Evolutionary conservation across 2,888 invertebrate genomes (phyloP), one percentile per base, ranked within the genome.

Genomic region (Atrina japonica): DNA sequence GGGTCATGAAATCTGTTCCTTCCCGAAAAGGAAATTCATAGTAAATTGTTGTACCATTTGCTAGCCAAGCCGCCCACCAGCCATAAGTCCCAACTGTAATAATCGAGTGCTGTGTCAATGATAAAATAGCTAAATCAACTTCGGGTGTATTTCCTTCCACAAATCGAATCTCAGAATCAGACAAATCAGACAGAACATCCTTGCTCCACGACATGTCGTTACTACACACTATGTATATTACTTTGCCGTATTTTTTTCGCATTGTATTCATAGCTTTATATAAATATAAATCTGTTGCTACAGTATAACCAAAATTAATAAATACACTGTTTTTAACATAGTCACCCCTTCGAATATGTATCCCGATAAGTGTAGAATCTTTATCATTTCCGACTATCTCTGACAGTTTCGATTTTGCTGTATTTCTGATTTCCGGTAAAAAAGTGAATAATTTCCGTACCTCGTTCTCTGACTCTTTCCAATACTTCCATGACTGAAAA

Each of bases 401-500:
- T 11, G 16, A 9, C n/a, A 66, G 25, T 18, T 50, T 6, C 9
- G 25, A 1, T 25, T 59, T 11, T 11, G 66, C 59, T 27, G 21
- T 41, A 1, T 41, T 11, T 59, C 14, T 25, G n/a, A 66, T 50
- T 16, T 50, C 2, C 3, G 23, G 40, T 41, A 50, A 23, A 29
- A 66, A 66, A 2, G n/a, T 43, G 40, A 66, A 66, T 7, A 50
- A 6, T 40, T 47, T 56, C 16, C 50, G 30, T 5, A 66, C 25
- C 16, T 59, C 59, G 9, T 18, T 25, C 40, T 66, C 66, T 14
- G 58, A 47, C 7, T 49, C 30, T 50, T 47, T 59, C 27, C 49
- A 59, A 29, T 66, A 66, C 50, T 41, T 59, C 66, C 66, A 66
- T 2, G 66, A 66, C 50, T 66, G 66, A 41, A 66, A 66, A 40